Conservation (phyloP, 1,140 invertebrate species). For the Drosophila kepulauana region DNA sequence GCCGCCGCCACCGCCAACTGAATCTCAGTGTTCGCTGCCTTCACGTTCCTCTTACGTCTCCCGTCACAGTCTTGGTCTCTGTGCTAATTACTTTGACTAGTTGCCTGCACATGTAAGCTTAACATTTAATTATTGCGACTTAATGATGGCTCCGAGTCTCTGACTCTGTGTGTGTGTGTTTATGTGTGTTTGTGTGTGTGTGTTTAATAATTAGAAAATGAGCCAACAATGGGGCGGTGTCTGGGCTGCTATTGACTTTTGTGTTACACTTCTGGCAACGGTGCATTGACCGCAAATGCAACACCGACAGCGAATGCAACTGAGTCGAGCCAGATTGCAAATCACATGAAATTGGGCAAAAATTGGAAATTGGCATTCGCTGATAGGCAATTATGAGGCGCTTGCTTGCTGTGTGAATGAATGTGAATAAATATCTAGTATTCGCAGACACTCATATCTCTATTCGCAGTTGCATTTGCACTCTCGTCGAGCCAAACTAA, state of each 20-base stretch:
- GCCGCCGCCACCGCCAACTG: constrained; percentile 37
- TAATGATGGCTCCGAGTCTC: constrained; percentile 62
- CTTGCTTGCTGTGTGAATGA: neutral
- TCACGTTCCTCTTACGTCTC: neutral
- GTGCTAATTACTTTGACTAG: constrained; percentile 80
- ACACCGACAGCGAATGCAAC: neutral
- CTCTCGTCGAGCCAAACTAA: constrained; percentile 48
- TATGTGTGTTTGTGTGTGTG: constrained; percentile 63
- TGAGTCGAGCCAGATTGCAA: neutral
- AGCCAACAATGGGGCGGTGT: constrained; percentile 69
- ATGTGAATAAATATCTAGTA: neutral
- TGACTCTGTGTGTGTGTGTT: constrained; percentile 6
- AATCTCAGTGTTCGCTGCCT: constrained; percentile 10
- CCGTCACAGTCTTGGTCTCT: constrained; percentile 23
- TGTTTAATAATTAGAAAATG: constrained; percentile 78
- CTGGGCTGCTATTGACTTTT: constrained; percentile 67
- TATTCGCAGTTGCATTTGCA: constrained; percentile 10
- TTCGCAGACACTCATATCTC: neutral
- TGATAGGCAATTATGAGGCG: constrained; percentile 16
- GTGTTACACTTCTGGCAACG: constrained; percentile 56
- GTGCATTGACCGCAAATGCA: constrained; percentile 70
- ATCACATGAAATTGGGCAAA: constrained; percentile 38
- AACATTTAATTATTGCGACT: constrained; percentile 83
- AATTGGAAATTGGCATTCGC: constrained; percentile 36
- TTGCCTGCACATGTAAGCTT: constrained; percentile 72